A percentile compares a stretch with the other conserved stretches of the same genome.
Conservation (phyloP, 1,140 invertebrate genomes). For the Limonius californicus region DNA sequence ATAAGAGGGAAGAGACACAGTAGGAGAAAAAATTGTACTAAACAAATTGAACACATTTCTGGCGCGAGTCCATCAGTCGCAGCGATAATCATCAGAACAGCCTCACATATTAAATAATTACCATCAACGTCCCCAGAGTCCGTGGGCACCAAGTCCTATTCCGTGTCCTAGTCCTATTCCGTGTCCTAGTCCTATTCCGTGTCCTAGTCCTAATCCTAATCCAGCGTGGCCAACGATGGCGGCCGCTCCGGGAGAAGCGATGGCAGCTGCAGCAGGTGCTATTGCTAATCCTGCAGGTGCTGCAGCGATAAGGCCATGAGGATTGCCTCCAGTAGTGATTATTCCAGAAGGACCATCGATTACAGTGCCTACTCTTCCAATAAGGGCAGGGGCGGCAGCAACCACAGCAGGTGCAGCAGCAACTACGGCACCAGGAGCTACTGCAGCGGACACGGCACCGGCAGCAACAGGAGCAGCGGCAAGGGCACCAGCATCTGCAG, state of each 20-base stretch:
- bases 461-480: conserved; percentile 25
- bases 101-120: not conserved
- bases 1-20: too few relatives aligned
- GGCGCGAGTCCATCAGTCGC: not conserved
- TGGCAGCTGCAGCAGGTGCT: not conserved
- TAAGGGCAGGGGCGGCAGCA: not conserved
- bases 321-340: not conserved
- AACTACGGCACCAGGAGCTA: conserved; percentile 32
- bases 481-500: conserved; percentile 27
- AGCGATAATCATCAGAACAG: not conserved
- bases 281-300: not conserved
- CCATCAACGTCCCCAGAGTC: not conserved
- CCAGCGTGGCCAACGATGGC: too few relatives aligned
- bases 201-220: not conserved
- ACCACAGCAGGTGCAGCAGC: not conserved
- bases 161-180: not conserved
- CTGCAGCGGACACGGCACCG: conserved; percentile 36
- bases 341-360: not conserved
- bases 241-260: not conserved
- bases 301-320: not conserved
- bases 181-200: not conserved
- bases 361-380: not conserved
- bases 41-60: not conserved
- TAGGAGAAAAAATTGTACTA: too few relatives aligned
- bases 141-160: not conserved